Evolutionary conservation across 2,797 vertebrate species (phyloP), one percentile per base, ranked within the genome.

Genomic region (Thalassophryne amazonica): DNA sequence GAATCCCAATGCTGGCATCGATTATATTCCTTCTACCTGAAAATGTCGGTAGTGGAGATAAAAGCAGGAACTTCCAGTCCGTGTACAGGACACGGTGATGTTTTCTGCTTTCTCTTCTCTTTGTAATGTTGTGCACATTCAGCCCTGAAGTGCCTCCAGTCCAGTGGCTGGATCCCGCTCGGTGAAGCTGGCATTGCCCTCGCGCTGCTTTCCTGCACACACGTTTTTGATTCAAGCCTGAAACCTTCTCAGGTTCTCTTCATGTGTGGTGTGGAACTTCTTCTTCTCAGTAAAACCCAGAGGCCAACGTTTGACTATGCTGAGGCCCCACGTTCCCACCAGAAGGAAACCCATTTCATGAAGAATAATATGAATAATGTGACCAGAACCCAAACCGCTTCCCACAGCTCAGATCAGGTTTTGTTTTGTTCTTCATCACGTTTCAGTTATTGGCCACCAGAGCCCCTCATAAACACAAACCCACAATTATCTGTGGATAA

Each of bases 181-280:
- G 64, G 63, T 63, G 52, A 71, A 49, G 30, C 46, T 74, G 76
- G 66, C 76, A 67, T 23, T 10, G 1, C 10, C 6, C 46, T 32
- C 15, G 2, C 3, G 20, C 29, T 42, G 36, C 46, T 69, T 67
- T 73, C 67, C 70, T 65, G 60, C 67, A 59, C 80, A 81, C 66
- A 85, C 65, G 65, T 43, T 88, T 80, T 69, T 58, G 47, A 80
- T 81, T 77, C 25, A 31, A 39, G 34, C 2, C 3, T 47, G 52
- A 43, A 24, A 38, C 49, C 69, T 80, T 60, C 58, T 65, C 2
- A 33, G 65, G 45, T 78, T 84, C 18, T 27, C 74, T 29, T 59
- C 60, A 74, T 80, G 81, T 85, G 82, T 74, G 83, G 76, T 54
- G 32, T 57, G 23, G 57, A 74, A 67, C 74, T 27, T 83, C 78